Evolutionary conservation across 1,140 invertebrate species (phyloP), one percentile per base, ranked within the genome.

Genomic region (Nebria ingens): DNA sequence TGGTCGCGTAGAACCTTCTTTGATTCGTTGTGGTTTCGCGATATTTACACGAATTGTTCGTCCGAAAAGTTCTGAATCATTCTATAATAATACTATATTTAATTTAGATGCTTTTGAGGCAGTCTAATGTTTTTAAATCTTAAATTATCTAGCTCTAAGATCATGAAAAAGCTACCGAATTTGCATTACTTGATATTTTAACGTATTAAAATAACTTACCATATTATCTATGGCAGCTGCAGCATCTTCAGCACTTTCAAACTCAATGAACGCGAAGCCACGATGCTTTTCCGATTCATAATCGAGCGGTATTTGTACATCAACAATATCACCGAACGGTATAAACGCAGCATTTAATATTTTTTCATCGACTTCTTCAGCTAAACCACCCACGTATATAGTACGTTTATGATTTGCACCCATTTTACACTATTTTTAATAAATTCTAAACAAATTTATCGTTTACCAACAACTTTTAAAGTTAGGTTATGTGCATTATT

Each of bases 211-310:
- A 51, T 51, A 34, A 54, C 56, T 66, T 78, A 94, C 91, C 96
- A 99, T 98, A 67, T 99, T 99, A 75, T 99, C 97, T 68, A 99
- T 98, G 23, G 97, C 95, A 52, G 94, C 89, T 17, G 90, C 85
- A 51, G 96, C 95, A 85, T 98, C 96, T 79, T 94, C 87, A 6
- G 84, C 80, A 58, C 80, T 79, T 77, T 99, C 97, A 78, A 96
- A 99, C 76, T 99, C 97, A 61, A 99, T 87, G 72, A 99, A 99
- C 1, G 93, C 93, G 78, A 98, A 98, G 40, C 95, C 95, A 70
- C 94, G 79, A 68, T 98, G 94, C 67, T 96, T 96, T 71, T 97
- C 92, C 56, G 87, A 92, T 73, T 98, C 93, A 80, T 98, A 99
- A 77, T 99, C 96, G 19, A 99, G 73, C 22, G 97, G 97, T 68